These are phyloP conservation scores for Blera fallax DNA, from an alignment of 2,888 invertebrate genomes.

Conservation along the genomic window DNA sequence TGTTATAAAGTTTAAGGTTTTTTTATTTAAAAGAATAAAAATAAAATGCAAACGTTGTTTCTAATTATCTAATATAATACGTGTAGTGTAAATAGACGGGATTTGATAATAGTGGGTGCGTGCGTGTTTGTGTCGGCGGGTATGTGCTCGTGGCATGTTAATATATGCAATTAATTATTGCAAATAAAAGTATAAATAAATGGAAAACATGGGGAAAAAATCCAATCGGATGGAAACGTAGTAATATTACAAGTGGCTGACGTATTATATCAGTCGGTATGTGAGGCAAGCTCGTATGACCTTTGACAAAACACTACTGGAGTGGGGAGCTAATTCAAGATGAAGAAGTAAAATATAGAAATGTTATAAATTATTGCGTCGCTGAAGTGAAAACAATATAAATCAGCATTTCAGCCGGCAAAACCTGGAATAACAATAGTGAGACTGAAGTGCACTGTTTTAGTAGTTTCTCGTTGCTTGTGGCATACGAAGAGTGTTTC, in stretches of 20 bases:
- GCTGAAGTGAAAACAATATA: background rate
- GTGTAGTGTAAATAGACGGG: conserved; percentile 54
- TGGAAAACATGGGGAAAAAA: conserved; percentile 39
- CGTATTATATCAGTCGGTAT: conserved; percentile 29
- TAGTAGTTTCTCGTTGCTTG: too few relatives aligned
- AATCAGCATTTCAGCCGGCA: background rate
- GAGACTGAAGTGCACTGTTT: background rate
- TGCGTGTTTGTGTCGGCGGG: conserved; percentile 35
- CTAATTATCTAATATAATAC: conserved; percentile 70
- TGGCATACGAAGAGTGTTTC: too few relatives aligned
- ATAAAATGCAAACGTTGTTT: conserved; percentile 37
- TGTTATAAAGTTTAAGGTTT: conserved; percentile 37
- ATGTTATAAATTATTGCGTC: background rate
- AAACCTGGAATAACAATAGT: background rate
- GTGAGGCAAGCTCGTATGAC: conserved; percentile 39
- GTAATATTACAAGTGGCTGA: conserved; percentile 39
- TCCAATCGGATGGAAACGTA: conserved; percentile 37
- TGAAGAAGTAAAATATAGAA: background rate
- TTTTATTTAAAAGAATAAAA: conserved; percentile 11
- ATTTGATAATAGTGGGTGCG: conserved; percentile 59
- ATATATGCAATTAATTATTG: conserved; percentile 68
- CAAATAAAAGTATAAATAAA: conserved; percentile 56
- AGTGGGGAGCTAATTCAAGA: background rate
- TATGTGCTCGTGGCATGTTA: conserved; percentile 31
- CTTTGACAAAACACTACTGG: conserved; percentile 49